Evolutionary conservation across 2,113 vertebrate genomes (phyloP).

Genomic region (Prionailurus bengalensis): DNA sequence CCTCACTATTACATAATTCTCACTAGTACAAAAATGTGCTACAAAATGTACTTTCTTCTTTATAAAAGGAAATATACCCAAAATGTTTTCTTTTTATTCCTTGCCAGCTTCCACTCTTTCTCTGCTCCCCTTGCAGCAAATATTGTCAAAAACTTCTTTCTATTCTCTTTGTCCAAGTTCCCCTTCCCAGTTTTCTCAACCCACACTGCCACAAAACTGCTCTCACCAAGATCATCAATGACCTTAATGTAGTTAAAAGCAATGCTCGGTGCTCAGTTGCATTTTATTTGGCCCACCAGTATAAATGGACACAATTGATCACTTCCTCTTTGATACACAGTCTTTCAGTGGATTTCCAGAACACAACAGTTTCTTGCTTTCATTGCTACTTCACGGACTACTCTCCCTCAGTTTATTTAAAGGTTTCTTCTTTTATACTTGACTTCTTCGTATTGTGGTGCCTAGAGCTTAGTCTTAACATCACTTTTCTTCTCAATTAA

Average conservation of each 20-base stretch:
- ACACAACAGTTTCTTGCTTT: neutral
- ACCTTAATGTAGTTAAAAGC: neutral
- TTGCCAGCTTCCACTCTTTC: neutral
- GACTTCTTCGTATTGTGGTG: neutral
- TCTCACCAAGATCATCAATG: neutral
- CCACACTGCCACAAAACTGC: neutral
- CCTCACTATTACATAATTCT: neutral
- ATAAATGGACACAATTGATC: neutral
- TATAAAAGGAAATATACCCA: neutral
- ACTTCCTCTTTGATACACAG: neutral
- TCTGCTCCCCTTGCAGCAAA: neutral
- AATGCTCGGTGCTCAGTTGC: too few relatives aligned
- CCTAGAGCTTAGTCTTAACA: neutral
- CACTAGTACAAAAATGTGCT: neutral
- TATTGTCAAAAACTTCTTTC: neutral
- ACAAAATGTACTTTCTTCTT: neutral
- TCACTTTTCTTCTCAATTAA: neutral
- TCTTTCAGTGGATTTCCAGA: neutral
- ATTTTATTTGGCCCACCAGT: neutral
- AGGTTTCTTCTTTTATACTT: neutral
- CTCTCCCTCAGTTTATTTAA: neutral
- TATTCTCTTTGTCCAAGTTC: neutral
- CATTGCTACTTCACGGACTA: neutral
- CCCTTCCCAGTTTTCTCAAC: neutral
- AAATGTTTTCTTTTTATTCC: neutral